A percentile compares a stretch with the other conserved stretches of the same genome.
Conservation (phyloP, 2,113 vertebrate species). For the Tetrax tetrax region DNA sequence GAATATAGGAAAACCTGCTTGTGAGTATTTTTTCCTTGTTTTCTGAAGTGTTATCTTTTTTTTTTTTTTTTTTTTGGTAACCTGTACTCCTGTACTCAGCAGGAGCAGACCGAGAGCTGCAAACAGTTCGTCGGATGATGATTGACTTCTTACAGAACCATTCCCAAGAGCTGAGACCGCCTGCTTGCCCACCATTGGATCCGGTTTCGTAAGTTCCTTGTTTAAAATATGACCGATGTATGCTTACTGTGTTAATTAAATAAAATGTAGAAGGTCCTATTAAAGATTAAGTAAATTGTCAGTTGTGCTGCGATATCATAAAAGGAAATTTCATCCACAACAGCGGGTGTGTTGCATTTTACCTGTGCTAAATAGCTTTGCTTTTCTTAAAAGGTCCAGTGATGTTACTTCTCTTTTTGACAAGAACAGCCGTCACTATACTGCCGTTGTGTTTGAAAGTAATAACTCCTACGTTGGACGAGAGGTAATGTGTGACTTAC, state of each 20-base stretch:
- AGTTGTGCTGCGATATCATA: background rate
- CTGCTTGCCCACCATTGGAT: slow-evolving; percentile 79
- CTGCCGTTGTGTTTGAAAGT: slow-evolving; percentile 81
- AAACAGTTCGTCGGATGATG: slow-evolving; percentile 86
- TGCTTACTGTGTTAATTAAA: background rate
- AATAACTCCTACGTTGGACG: slow-evolving; percentile 81
- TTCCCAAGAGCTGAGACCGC: slow-evolving; percentile 76
- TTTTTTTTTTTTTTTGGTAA: background rate
- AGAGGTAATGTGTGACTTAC: slow-evolving; percentile 70
- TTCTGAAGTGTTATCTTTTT: background rate
- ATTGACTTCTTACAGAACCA: slow-evolving; percentile 92
- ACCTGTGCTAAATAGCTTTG: background rate
- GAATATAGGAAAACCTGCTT: background rate
- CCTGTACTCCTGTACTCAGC: slow-evolving; percentile 1
- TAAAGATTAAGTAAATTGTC: background rate
- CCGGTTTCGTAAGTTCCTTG: slow-evolving; percentile 76
- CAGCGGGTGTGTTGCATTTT: background rate
- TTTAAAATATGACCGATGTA: background rate
- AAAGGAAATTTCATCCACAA: background rate
- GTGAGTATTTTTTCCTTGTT: background rate
- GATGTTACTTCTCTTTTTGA: slow-evolving; percentile 72
- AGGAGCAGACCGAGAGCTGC: slow-evolving; percentile 85
- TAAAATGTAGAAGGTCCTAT: background rate
- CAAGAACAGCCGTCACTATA: slow-evolving; percentile 64
- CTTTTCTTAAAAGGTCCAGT: slow-evolving; percentile 64